Evolutionary conservation across 2,113 vertebrate genomes (phyloP), one percentile per base, ranked within the genome.

Genomic region (Speoplatyrhinus poulsoni): DNA sequence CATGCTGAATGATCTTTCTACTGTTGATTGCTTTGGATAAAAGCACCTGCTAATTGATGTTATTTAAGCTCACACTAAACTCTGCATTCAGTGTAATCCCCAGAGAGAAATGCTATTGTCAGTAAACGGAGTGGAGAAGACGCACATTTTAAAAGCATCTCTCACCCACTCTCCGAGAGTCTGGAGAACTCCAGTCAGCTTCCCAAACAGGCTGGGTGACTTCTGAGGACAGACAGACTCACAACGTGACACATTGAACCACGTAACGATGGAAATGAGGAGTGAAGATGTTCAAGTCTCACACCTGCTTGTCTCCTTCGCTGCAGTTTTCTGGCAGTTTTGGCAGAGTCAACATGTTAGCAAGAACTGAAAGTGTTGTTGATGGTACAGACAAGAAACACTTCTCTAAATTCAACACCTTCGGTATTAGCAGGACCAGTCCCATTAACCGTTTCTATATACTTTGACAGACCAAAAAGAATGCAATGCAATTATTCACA

Each of bases 91-190:
- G 19, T 19, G 19, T 19, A 19, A 26, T 26, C 26, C 1, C 26
- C 26, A 26, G 26, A 26, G 26, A 26, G 1, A 26, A 26, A 26
- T 26, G 26, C 26, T 26, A 26, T 26, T 26, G 26, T 26, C 26
- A 26, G 26, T 26, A 26, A 26, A 26, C 26, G 2, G 26, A 26
- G 26, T 26, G 26, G 26, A 26, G 26, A 26, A 26, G 26, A 3
- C 26, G 82, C 54, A 13, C 17, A 66, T 6, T 75, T 5, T 10
- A 9, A 4, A 56, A 77, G 12, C 16, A 63, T 72, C 90, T 89
- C 87, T 89, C 87, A 91, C 90, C 90, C 88, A 89, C 56, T 84
- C 81, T 32, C 90, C 90, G 11, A 91, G 61, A 41, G 65, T 74
- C 59, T 90, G 88, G 76, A 91, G 87, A 72, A 84, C 82, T 36